Percentiles rank a stretch among this genome's conserved stretches.
Evolutionary conservation across 1,140 invertebrate species (phyloP).

Genomic region (Tachypleus tridentatus): DNA sequence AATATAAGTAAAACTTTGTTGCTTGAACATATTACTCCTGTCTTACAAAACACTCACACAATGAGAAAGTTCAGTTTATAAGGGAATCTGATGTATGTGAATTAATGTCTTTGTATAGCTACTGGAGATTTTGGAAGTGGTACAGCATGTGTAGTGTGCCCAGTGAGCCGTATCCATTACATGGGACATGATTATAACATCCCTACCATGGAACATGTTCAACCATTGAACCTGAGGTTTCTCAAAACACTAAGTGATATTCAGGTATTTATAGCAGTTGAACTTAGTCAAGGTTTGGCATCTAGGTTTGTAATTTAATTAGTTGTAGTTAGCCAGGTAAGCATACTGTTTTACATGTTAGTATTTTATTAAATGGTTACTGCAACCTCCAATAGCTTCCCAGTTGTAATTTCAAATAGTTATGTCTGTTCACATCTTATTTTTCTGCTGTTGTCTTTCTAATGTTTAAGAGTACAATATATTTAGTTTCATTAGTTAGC

Average conservation of each 20-base stretch:
- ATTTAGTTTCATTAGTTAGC: too few species aligned
- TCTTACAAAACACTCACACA: not conserved
- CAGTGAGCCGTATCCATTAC: constrained; percentile 68
- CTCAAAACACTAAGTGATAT: constrained; percentile 19
- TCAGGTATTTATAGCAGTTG: constrained; percentile 9
- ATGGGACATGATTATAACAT: constrained; percentile 37
- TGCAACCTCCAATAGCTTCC: too few species aligned
- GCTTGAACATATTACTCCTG: too few species aligned
- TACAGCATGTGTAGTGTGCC: constrained; percentile 85
- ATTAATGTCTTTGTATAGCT: constrained; percentile 32
- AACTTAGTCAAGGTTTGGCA: too few species aligned
- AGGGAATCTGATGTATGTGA: not conserved
- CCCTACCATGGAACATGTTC: constrained; percentile 14
- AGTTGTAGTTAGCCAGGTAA: too few species aligned
- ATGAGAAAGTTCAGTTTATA: not conserved
- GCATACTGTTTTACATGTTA: too few species aligned
- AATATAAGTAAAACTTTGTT: too few species aligned
- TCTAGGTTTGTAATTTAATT: too few species aligned
- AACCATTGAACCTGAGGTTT: constrained; percentile 10
- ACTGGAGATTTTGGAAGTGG: constrained; percentile 84
- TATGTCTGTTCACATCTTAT: not conserved
- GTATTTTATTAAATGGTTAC: too few species aligned
- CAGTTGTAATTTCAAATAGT: too few species aligned
- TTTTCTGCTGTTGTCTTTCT: not conserved
- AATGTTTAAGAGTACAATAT: too few species aligned